Conservation (phyloP, 2,888 invertebrate genomes). For the Oscheius sp. region DNA sequence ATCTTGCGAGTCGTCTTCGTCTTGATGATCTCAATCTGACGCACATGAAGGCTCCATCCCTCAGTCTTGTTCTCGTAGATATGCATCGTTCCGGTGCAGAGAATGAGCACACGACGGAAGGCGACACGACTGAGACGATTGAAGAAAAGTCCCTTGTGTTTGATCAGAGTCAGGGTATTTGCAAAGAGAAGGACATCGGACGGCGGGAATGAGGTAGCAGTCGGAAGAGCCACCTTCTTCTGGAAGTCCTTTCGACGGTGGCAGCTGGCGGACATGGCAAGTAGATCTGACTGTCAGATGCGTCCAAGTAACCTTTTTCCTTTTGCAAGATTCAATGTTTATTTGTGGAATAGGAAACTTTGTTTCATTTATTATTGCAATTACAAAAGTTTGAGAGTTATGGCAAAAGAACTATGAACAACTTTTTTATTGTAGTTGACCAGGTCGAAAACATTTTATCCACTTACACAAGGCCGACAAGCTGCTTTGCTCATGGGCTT, state of each 20-base stretch:
- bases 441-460: no score
- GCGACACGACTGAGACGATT: constrained; percentile 16
- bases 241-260: no score
- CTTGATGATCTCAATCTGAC: not conserved
- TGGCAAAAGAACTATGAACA: no score
- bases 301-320: no score
- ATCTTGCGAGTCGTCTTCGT: not conserved
- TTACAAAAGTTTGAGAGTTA: no score
- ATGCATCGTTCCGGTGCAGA: constrained; percentile 4
- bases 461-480: not conserved
- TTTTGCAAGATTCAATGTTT: no score
- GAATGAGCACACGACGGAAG: constrained; percentile 11
- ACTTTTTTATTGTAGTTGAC: no score
- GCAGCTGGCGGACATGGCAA: no score
- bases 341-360: no score
- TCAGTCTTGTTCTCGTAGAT: constrained; percentile 3
- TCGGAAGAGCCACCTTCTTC: not conserved
- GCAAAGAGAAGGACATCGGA: not conserved
- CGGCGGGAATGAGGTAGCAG: not conserved
- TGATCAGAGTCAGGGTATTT: constrained; percentile 8
- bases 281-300: no score
- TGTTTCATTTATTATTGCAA: no score
- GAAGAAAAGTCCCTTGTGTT: constrained; percentile 9
- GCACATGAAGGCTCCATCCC: constrained; percentile 3
- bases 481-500: not conserved